These are phyloP conservation scores for Micronisus gabar DNA, from an alignment of 2,113 vertebrate genomes.

Conservation along the genomic window DNA sequence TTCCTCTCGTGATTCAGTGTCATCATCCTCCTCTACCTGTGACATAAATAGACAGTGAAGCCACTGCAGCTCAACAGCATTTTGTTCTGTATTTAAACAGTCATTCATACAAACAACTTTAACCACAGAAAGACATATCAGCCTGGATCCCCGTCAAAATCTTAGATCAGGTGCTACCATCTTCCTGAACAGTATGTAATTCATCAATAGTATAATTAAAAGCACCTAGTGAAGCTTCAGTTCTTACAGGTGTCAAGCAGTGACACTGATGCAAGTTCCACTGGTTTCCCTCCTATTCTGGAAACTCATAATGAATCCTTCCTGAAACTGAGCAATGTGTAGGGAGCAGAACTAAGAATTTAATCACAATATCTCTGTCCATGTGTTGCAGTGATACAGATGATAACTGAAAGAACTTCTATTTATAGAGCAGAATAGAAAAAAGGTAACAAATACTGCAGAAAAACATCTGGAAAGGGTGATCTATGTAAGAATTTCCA, in stretches of 20 bases:
- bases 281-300: neutral
- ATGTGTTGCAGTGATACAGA: neutral
- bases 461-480: neutral
- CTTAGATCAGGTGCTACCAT: neutral
- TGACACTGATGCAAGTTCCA: neutral
- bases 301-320: neutral
- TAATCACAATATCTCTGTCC: neutral
- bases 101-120: neutral
- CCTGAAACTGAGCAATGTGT: neutral
- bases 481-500: neutral
- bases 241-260: neutral
- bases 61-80: neutral
- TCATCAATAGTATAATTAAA: neutral
- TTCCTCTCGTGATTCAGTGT: conserved; percentile 39
- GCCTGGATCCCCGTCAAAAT: neutral
- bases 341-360: neutral
- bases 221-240: neutral
- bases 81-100: neutral
- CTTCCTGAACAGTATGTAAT: neutral
- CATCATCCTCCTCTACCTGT: conserved; percentile 49
- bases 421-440: neutral
- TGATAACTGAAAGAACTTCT: neutral
- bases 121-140: neutral
- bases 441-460: neutral
- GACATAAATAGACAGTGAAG: neutral